phyloP scores from a whole-genome alignment of 2,797 vertebrate genomes.

The Bryconaethiops microstoma region DNA sequence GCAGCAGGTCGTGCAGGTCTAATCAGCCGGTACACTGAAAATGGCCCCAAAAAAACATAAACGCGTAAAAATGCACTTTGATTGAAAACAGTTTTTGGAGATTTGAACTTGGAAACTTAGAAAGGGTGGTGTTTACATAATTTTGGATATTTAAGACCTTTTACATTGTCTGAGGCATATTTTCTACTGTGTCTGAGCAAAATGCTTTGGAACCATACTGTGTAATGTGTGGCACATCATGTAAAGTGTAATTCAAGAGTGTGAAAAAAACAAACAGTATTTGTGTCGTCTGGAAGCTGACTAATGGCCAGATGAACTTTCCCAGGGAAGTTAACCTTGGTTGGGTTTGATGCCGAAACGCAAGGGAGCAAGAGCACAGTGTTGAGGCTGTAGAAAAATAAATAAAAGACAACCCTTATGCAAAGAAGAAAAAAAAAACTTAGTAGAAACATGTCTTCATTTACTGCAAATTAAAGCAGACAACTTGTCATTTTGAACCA shows the following conservation, averaged over 20 bases:
- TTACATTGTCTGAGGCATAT: not conserved
- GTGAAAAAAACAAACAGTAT: not conserved
- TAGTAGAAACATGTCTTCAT: not conserved
- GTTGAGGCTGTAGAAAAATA: not conserved
- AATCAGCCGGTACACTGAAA: slow-evolving; percentile 17
- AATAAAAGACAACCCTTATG: not conserved
- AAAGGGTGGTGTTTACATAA: not conserved
- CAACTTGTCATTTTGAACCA: not conserved
- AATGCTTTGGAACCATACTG: not conserved
- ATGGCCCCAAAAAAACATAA: slow-evolving; percentile 17
- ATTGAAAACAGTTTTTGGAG: not conserved
- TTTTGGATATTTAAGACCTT: not conserved
- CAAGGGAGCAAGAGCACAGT: not conserved
- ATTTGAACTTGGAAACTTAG: not conserved
- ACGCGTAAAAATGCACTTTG: not conserved
- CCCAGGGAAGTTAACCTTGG: not conserved
- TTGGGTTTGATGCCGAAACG: slow-evolving; percentile 7
- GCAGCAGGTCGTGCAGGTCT: not conserved
- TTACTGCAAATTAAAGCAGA: not conserved
- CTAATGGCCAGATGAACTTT: not conserved
- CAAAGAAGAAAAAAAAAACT: too few relatives aligned
- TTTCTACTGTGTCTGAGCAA: not conserved
- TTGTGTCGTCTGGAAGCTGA: slow-evolving; percentile 19
- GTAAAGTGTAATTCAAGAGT: not conserved
- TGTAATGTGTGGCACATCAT: not conserved